A percentile compares a stretch with the other conserved stretches of the same genome.
Evolutionary conservation across 2,888 invertebrate species (phyloP).

Genomic region (Hedya salicella): DNA sequence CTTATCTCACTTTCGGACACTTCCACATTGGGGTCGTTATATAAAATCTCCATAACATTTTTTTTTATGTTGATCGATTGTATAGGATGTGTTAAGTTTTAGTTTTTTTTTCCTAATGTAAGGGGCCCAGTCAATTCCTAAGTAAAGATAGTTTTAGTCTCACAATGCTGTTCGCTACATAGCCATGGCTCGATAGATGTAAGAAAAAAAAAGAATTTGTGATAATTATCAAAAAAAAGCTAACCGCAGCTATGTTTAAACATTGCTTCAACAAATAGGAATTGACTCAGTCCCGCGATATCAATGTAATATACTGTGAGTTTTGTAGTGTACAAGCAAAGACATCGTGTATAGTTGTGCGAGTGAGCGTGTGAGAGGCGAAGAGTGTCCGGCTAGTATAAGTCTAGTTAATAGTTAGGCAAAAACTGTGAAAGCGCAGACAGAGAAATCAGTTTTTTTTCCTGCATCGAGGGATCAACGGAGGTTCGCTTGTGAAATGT

Average conservation of each 20-base stretch:
- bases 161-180: slow-evolving; percentile 56
- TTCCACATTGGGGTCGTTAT: slow-evolving; percentile 57
- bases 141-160: slow-evolving; percentile 47
- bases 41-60: slow-evolving; percentile 60
- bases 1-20: slow-evolving; percentile 55
- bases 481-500: slow-evolving; percentile 67
- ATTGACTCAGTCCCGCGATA: slow-evolving; percentile 76
- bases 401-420: slow-evolving; percentile 84
- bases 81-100: slow-evolving; percentile 77
- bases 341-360: slow-evolving; percentile 62
- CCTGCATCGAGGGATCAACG: slow-evolving; percentile 79
- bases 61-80: slow-evolving; percentile 69
- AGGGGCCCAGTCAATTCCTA: slow-evolving; percentile 80
- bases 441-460: slow-evolving; percentile 70
- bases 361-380: slow-evolving; percentile 61
- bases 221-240: slow-evolving; percentile 69
- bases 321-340: slow-evolving; percentile 70
- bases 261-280: slow-evolving; percentile 56
- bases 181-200: slow-evolving; percentile 56
- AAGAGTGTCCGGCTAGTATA: slow-evolving; percentile 66
- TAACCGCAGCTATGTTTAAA: slow-evolving; percentile 68
- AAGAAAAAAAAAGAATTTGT: slow-evolving; percentile 61
- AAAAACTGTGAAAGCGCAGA: slow-evolving; percentile 74
- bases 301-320: slow-evolving; percentile 75
- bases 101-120: slow-evolving; percentile 67